These are phyloP conservation scores for Campodea augens DNA, from an alignment of 1,140 invertebrate species.

Conservation along the genomic window DNA sequence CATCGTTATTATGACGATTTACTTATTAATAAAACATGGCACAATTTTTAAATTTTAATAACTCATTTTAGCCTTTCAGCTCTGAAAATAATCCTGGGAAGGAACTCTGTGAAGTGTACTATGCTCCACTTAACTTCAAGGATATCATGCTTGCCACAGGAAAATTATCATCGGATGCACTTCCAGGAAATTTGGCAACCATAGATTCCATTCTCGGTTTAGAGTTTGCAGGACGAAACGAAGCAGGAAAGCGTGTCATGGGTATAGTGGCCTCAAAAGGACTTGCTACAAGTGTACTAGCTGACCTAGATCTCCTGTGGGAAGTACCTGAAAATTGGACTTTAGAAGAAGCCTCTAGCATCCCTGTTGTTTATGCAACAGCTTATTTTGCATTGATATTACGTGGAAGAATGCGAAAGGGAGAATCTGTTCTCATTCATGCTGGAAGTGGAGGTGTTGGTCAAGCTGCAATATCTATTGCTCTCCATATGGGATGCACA, in stretches of 20 bases:
- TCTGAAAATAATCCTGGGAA: slow-evolving; percentile 19
- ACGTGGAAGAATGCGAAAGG: slow-evolving; percentile 29
- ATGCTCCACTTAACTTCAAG: slow-evolving; percentile 87
- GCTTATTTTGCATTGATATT: slow-evolving; percentile 38
- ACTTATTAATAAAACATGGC: too few relatives aligned
- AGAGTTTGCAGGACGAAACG: slow-evolving; percentile 33
- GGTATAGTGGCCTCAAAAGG: slow-evolving; percentile 35
- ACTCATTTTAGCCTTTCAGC: not conserved
- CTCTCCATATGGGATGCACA: slow-evolving; percentile 23
- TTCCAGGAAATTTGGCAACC: slow-evolving; percentile 62
- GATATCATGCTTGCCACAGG: slow-evolving; percentile 95
- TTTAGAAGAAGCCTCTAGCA: slow-evolving; percentile 35
- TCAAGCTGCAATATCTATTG: slow-evolving; percentile 49
- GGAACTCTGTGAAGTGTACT: slow-evolving; percentile 71
- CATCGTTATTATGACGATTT: too few relatives aligned
- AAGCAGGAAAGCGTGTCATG: slow-evolving; percentile 32
- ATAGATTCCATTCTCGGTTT: slow-evolving; percentile 40
- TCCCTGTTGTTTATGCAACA: slow-evolving; percentile 37
- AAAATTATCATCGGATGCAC: slow-evolving; percentile 81
- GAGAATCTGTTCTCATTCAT: slow-evolving; percentile 42
- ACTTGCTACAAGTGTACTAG: slow-evolving; percentile 61
- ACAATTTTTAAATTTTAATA: not conserved
- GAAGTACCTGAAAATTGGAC: slow-evolving; percentile 33
- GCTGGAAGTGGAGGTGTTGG: slow-evolving; percentile 47
- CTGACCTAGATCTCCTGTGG: slow-evolving; percentile 37